Percentiles rank a stretch among this genome's conserved stretches.
These are phyloP conservation scores for Phalanger gymnotis DNA, from an alignment of 2,797 vertebrate species.

Conservation along the genomic window DNA sequence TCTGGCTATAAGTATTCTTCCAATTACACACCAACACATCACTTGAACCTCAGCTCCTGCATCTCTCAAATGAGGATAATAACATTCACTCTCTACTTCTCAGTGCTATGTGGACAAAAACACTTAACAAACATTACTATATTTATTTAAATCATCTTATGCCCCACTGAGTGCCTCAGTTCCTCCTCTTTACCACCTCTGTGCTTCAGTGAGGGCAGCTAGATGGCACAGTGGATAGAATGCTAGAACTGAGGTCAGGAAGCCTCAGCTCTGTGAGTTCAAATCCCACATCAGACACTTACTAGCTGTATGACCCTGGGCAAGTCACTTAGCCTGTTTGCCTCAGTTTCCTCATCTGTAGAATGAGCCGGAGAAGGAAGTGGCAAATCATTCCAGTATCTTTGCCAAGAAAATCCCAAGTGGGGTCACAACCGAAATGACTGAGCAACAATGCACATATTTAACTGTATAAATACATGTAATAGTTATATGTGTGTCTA, in stretches of 20 bases:
- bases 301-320: not conserved
- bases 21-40: not conserved
- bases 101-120: not conserved
- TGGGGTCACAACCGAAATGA: not conserved
- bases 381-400: not conserved
- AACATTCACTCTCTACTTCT: not conserved
- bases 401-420: not conserved
- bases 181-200: not conserved
- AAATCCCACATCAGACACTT: not conserved
- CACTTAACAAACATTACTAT: not conserved
- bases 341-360: not conserved
- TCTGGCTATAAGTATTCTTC: not conserved
- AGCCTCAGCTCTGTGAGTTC: not conserved
- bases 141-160: not conserved
- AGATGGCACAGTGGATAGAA: not conserved
- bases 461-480: not conserved
- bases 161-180: not conserved
- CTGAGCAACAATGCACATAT: not conserved
- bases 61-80: not conserved
- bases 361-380: not conserved
- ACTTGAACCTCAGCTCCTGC: not conserved
- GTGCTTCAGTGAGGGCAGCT: not conserved
- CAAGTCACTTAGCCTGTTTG: not conserved
- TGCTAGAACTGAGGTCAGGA: not conserved
- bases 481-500: not conserved